Conservation (phyloP, 2,797 vertebrate genomes). For the Coregonus sp. region DNA sequence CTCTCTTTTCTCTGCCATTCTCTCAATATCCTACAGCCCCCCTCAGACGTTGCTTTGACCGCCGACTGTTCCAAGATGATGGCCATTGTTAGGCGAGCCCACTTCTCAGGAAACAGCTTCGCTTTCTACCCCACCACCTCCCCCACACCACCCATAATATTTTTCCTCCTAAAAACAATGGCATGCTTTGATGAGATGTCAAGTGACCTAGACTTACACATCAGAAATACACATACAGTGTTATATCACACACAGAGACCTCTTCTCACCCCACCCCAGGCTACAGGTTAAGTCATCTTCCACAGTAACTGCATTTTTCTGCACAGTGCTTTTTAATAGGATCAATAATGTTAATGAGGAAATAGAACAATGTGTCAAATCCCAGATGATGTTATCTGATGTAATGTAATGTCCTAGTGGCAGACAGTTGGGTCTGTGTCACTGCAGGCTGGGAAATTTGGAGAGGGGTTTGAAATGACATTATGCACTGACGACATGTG, state of each 20-base stretch:
- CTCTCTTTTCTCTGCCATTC: slow-evolving; percentile 68
- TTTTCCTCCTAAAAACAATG: slow-evolving; percentile 72
- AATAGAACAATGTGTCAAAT: neutral
- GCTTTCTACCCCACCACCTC: slow-evolving; percentile 21
- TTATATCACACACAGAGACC: slow-evolving; percentile 8
- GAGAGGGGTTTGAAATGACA: neutral
- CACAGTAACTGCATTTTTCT: neutral
- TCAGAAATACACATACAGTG: neutral
- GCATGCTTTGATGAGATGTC: slow-evolving; percentile 52
- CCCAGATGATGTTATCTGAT: neutral
- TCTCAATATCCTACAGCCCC: slow-evolving; percentile 65
- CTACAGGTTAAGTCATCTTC: neutral
- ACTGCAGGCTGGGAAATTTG: neutral
- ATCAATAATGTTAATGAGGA: neutral
- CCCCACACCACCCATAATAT: slow-evolving; percentile 54
- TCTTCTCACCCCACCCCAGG: neutral
- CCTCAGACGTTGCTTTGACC: slow-evolving; percentile 61
- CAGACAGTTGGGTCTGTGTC: neutral
- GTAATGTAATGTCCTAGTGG: neutral
- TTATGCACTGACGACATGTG: neutral
- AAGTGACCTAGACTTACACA: slow-evolving; percentile 26
- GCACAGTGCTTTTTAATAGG: neutral
- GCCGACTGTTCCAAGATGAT: slow-evolving; percentile 56
- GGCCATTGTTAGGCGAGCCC: slow-evolving; percentile 70
- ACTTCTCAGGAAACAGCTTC: slow-evolving; percentile 75